phyloP scores from a whole-genome alignment of 2,888 invertebrate genomes.

The Cryptocephalus primarius region DNA sequence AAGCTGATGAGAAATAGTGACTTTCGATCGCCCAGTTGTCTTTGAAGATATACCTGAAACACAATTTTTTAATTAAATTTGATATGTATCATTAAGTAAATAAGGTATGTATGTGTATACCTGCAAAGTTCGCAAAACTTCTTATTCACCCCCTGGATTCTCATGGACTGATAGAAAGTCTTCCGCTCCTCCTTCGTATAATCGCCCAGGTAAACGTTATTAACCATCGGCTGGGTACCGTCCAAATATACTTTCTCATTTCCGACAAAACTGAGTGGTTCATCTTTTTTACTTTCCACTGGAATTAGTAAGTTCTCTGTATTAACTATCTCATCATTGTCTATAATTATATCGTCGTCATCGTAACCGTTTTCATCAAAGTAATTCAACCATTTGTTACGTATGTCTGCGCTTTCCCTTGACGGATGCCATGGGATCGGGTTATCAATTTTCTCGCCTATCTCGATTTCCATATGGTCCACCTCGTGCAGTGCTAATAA shows the following conservation, averaged over 20 bases:
- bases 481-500: slow-evolving; percentile 31
- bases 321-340: slow-evolving; percentile 3
- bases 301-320: slow-evolving; percentile 20
- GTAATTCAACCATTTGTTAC: slow-evolving; percentile 32
- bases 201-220: slow-evolving; percentile 28
- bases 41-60: slow-evolving; percentile 30
- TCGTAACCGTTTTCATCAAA: slow-evolving; percentile 22
- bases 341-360: slow-evolving; percentile 16
- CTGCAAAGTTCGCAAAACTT: slow-evolving; percentile 35
- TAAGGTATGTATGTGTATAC: slow-evolving; percentile 1
- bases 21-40: slow-evolving; percentile 38
- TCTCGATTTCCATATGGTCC: slow-evolving; percentile 29
- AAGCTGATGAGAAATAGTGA: slow-evolving; percentile 34
- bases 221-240: slow-evolving; percentile 23
- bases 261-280: slow-evolving; percentile 7
- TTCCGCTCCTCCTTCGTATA: slow-evolving; percentile 32
- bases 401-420: slow-evolving; percentile 22
- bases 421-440: slow-evolving; percentile 24
- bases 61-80: neutral
- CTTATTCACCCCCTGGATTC: slow-evolving; percentile 30
- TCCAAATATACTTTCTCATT: slow-evolving; percentile 19
- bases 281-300: slow-evolving; percentile 12
- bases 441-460: slow-evolving; percentile 30
- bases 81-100: too few relatives aligned
- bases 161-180: slow-evolving; percentile 30